Evolutionary conservation across 2,113 vertebrate species (phyloP).

Genomic region (Canis aureus): DNA sequence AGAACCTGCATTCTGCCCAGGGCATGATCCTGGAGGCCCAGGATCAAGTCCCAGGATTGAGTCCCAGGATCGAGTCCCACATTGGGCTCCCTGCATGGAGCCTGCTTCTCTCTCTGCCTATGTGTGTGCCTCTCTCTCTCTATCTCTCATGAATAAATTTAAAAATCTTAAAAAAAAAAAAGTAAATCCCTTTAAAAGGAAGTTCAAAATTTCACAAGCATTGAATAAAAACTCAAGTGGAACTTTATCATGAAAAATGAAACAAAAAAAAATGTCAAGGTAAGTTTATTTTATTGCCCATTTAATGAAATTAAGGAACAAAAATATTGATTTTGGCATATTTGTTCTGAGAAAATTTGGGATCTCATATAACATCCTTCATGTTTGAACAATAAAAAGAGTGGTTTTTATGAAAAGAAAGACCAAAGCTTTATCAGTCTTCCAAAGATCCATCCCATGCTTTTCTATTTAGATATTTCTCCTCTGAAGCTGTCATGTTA

Average conservation of each 20-base stretch:
- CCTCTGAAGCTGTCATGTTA: neutral
- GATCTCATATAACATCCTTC: neutral
- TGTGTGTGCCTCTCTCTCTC: too few species aligned
- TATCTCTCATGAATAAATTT: too few species aligned
- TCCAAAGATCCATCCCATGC: neutral
- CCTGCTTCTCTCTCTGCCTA: too few species aligned
- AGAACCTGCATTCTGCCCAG: too few species aligned
- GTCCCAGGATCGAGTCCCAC: too few species aligned
- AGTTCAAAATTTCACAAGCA: constrained; percentile 34
- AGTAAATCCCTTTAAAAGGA: neutral
- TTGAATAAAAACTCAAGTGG: neutral
- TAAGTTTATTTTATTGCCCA: neutral
- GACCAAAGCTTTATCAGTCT: neutral
- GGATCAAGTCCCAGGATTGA: too few species aligned
- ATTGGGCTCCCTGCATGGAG: too few species aligned
- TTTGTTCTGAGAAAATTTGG: constrained; percentile 21
- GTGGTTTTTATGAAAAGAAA: neutral
- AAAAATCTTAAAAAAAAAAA: neutral
- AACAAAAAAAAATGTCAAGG: constrained; percentile 49
- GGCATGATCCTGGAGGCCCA: too few species aligned
- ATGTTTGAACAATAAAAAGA: neutral
- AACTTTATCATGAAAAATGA: constrained; percentile 45
- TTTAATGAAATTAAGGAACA: constrained; percentile 46
- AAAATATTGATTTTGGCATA: neutral
- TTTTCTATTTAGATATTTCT: neutral